Conservation (phyloP, 2,888 invertebrate genomes). For the Ectemnius lituratus region DNA sequence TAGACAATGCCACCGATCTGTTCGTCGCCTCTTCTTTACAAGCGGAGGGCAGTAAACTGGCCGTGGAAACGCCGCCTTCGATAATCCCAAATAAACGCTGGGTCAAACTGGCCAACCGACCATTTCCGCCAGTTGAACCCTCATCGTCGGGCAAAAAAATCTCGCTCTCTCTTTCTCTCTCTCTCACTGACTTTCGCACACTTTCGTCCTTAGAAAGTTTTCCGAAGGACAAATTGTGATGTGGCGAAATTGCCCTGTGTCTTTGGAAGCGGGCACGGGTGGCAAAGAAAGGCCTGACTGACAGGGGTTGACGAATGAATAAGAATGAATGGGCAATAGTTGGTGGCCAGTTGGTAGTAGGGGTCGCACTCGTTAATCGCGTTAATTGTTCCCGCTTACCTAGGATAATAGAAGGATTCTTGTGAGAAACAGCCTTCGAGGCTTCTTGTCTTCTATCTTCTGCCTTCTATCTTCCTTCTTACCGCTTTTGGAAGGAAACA, state of each 20-base stretch:
- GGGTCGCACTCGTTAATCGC: constrained; percentile 32
- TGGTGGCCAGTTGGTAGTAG: not conserved
- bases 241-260: not conserved
- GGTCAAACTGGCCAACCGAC: not conserved
- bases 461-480: constrained; percentile 28
- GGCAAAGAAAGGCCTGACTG: too few species aligned
- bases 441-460: constrained; percentile 30
- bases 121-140: not conserved
- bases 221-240: not conserved
- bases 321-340: not conserved
- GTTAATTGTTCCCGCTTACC: constrained; percentile 35
- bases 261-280: too few species aligned
- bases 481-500: not conserved
- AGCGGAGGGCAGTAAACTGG: constrained; percentile 29
- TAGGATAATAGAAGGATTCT: not conserved
- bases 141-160: too few species aligned
- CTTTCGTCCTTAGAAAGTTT: not conserved
- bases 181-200: not conserved
- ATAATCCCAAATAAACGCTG: constrained; percentile 34
- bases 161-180: too few species aligned
- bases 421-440: constrained; percentile 44
- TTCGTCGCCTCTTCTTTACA: constrained; percentile 39
- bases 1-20: constrained; percentile 33
- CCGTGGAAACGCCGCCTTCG: constrained; percentile 21
- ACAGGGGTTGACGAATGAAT: not conserved